Evolutionary conservation across 2,797 vertebrate species (phyloP).

Genomic region (Pogonophryne albipinna): DNA sequence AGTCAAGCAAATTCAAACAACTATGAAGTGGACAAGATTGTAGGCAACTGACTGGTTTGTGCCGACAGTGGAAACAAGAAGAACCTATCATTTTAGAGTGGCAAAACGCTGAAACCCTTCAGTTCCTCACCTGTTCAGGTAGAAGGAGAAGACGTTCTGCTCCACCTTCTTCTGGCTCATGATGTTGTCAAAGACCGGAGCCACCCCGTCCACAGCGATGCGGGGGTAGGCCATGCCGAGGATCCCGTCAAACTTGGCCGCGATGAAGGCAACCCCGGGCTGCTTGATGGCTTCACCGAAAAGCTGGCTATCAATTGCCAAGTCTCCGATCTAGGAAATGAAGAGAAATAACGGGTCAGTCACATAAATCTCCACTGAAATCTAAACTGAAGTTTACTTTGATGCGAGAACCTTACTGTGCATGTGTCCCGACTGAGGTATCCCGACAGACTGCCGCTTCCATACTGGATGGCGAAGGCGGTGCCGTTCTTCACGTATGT

Average conservation of each 20-base stretch:
- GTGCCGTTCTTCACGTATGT: conserved; percentile 94
- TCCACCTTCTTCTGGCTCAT: conserved; percentile 92
- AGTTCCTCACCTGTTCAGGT: conserved; percentile 84
- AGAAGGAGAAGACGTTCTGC: conserved; percentile 95
- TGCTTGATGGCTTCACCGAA: conserved; percentile 96
- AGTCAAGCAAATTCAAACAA: neutral
- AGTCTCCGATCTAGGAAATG: conserved; percentile 66
- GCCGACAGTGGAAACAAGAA: neutral
- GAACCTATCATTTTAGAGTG: neutral
- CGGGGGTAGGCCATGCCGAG: conserved; percentile 93
- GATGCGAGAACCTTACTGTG: conserved; percentile 62
- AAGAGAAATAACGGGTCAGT: neutral
- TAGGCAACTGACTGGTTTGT: too few species aligned
- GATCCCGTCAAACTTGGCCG: conserved; percentile 97
- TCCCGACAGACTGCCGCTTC: conserved; percentile 93
- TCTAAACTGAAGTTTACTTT: too few species aligned
- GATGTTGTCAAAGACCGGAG: conserved; percentile 93
- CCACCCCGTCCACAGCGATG: conserved; percentile 88
- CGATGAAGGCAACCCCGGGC: conserved; percentile 92
- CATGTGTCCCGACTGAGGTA: conserved; percentile 92
- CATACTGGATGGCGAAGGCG: conserved; percentile 92
- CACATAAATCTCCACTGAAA: neutral
- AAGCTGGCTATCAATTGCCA: conserved; percentile 86
- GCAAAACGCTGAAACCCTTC: neutral
- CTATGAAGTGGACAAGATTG: too few species aligned